Conservation (phyloP, 2,888 invertebrate genomes). For the Fissipunctia ypsillon region DNA sequence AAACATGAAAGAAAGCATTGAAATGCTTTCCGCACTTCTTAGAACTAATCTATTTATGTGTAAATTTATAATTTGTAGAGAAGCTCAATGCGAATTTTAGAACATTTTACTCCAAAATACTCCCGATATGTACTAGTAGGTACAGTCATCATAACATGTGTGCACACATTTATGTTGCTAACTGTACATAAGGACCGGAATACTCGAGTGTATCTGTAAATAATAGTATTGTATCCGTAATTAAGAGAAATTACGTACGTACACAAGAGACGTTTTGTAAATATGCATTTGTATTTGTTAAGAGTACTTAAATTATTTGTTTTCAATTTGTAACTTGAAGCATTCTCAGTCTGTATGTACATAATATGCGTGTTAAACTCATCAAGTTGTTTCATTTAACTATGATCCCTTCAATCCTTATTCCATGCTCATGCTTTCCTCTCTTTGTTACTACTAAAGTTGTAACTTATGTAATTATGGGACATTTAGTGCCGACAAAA, state of each 20-base stretch:
- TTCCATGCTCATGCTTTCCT: background rate
- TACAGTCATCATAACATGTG: slow-evolving; percentile 40
- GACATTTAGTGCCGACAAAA: too few relatives aligned
- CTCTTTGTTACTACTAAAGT: background rate
- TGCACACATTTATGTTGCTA: slow-evolving; percentile 43
- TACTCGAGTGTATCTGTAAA: slow-evolving; percentile 66
- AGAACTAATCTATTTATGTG: slow-evolving; percentile 12
- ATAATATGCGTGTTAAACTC: slow-evolving; percentile 63
- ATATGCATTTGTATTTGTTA: slow-evolving; percentile 71
- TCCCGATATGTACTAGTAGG: slow-evolving; percentile 18
- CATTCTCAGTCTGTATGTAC: slow-evolving; percentile 71
- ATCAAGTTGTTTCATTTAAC: slow-evolving; percentile 54
- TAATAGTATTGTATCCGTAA: slow-evolving; percentile 61
- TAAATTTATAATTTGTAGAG: slow-evolving; percentile 36
- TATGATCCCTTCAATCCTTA: background rate
- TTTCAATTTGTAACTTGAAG: slow-evolving; percentile 63
- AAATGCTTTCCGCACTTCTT: slow-evolving; percentile 10
- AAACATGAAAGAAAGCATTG: background rate
- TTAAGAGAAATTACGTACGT: slow-evolving; percentile 53
- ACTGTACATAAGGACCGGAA: slow-evolving; percentile 57
- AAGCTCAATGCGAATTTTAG: slow-evolving; percentile 41
- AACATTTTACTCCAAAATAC: slow-evolving; percentile 31
- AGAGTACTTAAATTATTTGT: slow-evolving; percentile 72
- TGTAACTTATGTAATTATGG: too few relatives aligned
- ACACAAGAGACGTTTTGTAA: slow-evolving; percentile 57